phyloP scores from a whole-genome alignment of 2,797 vertebrate species.

The Bothrops alternatus region DNA sequence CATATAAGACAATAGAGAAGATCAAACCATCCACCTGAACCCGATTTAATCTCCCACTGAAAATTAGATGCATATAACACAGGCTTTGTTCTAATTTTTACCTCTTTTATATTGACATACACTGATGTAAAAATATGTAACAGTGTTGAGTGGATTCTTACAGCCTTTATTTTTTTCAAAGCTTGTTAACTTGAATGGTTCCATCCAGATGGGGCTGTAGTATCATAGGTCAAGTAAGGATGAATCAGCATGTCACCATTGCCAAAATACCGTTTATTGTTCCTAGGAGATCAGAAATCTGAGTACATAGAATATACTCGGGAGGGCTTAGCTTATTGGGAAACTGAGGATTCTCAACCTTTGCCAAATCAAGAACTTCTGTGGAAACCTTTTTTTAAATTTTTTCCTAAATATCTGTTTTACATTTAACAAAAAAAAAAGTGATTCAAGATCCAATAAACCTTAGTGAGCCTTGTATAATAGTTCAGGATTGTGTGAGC shows the following conservation, averaged over 20 bases:
- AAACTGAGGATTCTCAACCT: neutral
- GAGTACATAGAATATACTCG: neutral
- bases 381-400: neutral
- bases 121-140: neutral
- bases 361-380: neutral
- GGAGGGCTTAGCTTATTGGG: neutral
- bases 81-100: neutral
- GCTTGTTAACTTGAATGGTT: neutral
- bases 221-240: neutral
- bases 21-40: conserved; percentile 8
- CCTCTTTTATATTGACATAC: neutral
- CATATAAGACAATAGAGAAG: neutral
- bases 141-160: neutral
- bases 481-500: neutral
- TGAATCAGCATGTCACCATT: neutral
- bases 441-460: neutral
- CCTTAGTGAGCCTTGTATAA: neutral
- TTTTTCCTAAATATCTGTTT: neutral
- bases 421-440: neutral
- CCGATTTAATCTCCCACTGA: conserved; percentile 6
- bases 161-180: neutral
- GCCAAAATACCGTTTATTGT: neutral
- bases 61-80: neutral
- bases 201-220: neutral
- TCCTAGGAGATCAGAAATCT: neutral